Base-by-base conservation (phyloP, 2,797 vertebrate species). In the Macrochelys suwanniensis region DNA sequence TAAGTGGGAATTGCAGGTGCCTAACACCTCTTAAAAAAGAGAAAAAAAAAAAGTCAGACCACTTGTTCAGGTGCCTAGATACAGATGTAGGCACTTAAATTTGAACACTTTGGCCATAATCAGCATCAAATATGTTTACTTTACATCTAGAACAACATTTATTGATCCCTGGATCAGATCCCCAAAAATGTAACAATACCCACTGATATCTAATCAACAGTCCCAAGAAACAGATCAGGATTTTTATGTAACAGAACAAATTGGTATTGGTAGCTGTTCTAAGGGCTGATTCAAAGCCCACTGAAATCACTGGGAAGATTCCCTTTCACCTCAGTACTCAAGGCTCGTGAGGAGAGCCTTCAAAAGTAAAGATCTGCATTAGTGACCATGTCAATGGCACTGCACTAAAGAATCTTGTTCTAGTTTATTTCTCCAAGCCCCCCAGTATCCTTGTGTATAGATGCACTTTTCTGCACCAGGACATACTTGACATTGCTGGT, bases 401-500 rank as follows among this genome's bases (percentile, higher is more conserved):
- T 37, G 31, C 31, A n/a, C 50, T 28, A 50, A 65, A 37, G n/a
- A 50, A 25, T 17, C 33, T 37, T 0, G 33, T 26, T 42, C 0
- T 1, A 37, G 0, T 21, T 19, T 1, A 2, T 1, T 13, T 47
- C 33, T 4, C 21, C 68, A 82, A 59, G 86, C 42, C 31, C 45
- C 11, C n/a, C 76, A 1, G 0, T 28, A 68, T 2, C 68, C 1
- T 11, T 0, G 1, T 10, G 7, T 4, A 19, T 17, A 5, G 57
- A 23, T 0, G 2, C 3, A 1, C 2, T 45, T 13, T 4, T 0
- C 11, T 33, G 51, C 51, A 50, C 1, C 1, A 23, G 83, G 80
- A 97, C 99, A 17, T 97, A 99, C 99, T 98, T 99, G 97, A 99
- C 98, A 0, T 98, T 97, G 80, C 98, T 99, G 97, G 98, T 98